Base-by-base conservation (phyloP, 2,797 vertebrate genomes). In the Benthosema pterotum region DNA sequence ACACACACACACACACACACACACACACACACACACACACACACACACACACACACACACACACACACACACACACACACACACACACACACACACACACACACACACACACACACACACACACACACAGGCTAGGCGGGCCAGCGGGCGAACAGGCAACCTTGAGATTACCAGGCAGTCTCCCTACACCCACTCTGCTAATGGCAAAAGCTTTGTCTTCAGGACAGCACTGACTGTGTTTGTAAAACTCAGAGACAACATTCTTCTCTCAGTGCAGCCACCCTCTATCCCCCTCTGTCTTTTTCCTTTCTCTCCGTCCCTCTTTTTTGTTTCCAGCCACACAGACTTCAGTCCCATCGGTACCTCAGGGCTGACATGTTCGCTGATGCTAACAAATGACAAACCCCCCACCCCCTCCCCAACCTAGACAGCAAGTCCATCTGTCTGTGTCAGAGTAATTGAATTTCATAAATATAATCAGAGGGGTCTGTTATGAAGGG, bases 401-500 rank as follows among this genome's bases (percentile, higher is more conserved):
- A 62, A 73, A 59, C 48, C 74, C 89, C 81, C 83, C 79, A 2
- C 63, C 69, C 80, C 83, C 79, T 11, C 63, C 69, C 80, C 49
- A n/a, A 72, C 90, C 69, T 78, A 82, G 87, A 86, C 81, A 86
- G 75, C 63, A 65, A 79, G 81, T 84, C 87, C 87, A 89, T 90
- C 85, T 87, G 85, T 89, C 89, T 87, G 79, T 87, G 89, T 92
- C 92, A 88, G 69, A 70, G 75, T 92, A 92, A 93, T 91, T 90
- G 82, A 92, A 92, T 92, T 91, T 82, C 78, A 87, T 88, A 88
- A 91, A 89, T 90, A 80, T 88, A 91, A 91, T 90, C 83, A 89
- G 78, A 87, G 83, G 75, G 85, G 75, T 83, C 82, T 89, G 90
- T 90, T 91, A 80, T 87, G 86, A 86, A 71, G 67, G 69, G 77